Conservation (phyloP, 1,140 invertebrate species). For the Achroia grisella region DNA sequence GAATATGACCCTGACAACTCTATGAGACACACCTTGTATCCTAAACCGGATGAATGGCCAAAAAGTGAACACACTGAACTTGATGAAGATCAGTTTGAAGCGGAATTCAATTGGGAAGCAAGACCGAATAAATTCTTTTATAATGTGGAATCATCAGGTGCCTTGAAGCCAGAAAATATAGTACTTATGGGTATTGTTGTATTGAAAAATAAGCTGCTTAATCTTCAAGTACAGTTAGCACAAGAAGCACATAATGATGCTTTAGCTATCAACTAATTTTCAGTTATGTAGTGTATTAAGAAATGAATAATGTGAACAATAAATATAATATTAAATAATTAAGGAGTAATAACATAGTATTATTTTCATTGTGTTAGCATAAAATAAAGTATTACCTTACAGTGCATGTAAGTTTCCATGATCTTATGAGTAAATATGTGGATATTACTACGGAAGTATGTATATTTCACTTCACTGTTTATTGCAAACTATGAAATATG, state of each 20-base stretch:
- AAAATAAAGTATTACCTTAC: no score
- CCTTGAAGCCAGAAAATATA: constrained; percentile 97
- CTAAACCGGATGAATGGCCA: constrained; percentile 99
- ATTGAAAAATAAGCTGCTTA: constrained; percentile 96
- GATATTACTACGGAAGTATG: no score
- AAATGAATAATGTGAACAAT: constrained; percentile 1
- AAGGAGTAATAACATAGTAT: no score
- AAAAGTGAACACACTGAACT: constrained; percentile 97
- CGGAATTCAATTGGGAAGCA: constrained; percentile 92
- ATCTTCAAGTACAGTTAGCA: constrained; percentile 93
- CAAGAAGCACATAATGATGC: constrained; percentile 91
- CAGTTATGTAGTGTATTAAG: no score
- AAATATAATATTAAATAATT: background rate
- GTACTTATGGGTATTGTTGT: constrained; percentile 94
- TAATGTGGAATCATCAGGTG: constrained; percentile 96
- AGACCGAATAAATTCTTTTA: constrained; percentile 98
- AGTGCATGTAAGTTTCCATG: no score
- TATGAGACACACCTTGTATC: constrained; percentile 96
- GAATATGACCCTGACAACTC: constrained; percentile 99
- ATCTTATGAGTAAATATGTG: no score
- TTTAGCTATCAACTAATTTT: constrained; percentile 78
- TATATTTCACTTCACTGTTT: no score
- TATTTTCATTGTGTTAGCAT: no score
- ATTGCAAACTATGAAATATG: no score
- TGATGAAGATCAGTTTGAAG: constrained; percentile 96